Evolutionary conservation across 2,888 invertebrate genomes (phyloP).

Genomic region (Acrobasis repandana): DNA sequence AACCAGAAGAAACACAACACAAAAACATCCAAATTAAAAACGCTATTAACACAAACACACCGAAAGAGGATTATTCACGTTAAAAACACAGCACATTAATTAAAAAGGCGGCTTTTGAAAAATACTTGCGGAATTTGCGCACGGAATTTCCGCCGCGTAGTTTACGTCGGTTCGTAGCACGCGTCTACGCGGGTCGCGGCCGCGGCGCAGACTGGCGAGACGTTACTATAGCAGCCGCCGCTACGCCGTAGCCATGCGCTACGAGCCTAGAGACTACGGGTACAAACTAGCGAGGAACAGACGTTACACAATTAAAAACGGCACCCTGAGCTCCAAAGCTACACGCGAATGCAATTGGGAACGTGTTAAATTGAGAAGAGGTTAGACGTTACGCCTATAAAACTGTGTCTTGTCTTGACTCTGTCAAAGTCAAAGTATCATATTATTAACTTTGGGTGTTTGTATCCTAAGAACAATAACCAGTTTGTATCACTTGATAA

Average conservation of each 20-base stretch:
- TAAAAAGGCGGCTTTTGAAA: conserved; percentile 48
- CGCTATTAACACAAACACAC: conserved; percentile 37
- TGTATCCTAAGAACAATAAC: too few relatives aligned
- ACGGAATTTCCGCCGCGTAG: conserved; percentile 28
- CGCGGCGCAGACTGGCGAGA: conserved; percentile 65
- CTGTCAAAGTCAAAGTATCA: too few relatives aligned
- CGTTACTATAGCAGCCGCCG: conserved; percentile 76
- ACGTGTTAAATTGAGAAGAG: too few relatives aligned
- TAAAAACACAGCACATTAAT: conserved; percentile 60
- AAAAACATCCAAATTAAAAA: conserved; percentile 33
- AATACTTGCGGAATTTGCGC: too few relatives aligned
- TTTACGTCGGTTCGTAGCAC: conserved; percentile 38
- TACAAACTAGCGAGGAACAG: neutral
- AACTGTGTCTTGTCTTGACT: too few relatives aligned
- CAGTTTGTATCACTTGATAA: too few relatives aligned
- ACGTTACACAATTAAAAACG: too few relatives aligned
- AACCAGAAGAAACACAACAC: conserved; percentile 29
- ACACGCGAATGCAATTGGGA: too few relatives aligned
- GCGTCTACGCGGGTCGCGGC: conserved; percentile 68
- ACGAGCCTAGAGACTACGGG: neutral
- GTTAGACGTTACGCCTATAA: too few relatives aligned
- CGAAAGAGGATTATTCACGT: conserved; percentile 40
- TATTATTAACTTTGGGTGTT: too few relatives aligned
- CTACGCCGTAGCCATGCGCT: conserved; percentile 61
- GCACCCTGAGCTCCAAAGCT: too few relatives aligned